These are phyloP conservation scores for Branchinecta lynchi DNA, from an alignment of 1,140 invertebrate species.

Conservation along the genomic window DNA sequence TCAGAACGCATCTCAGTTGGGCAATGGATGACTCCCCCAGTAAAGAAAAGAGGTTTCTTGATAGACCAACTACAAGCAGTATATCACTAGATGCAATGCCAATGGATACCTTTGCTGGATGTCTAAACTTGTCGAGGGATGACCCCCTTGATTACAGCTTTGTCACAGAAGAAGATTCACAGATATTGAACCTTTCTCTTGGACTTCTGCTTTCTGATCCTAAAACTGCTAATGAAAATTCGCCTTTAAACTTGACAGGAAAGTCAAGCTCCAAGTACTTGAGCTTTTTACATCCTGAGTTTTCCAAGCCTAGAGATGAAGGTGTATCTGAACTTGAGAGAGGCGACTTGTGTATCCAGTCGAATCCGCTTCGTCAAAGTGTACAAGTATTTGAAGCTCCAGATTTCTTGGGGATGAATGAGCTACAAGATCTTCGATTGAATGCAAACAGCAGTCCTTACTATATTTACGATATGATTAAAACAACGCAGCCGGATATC, in stretches of 20 bases:
- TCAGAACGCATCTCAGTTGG: no score
- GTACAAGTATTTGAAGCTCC: conserved; percentile 8
- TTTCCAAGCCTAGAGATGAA: background rate
- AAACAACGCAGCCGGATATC: background rate
- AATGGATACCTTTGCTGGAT: no score
- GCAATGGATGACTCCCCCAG: no score
- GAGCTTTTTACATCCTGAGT: background rate
- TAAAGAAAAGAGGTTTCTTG: no score
- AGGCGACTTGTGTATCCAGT: background rate
- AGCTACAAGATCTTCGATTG: background rate
- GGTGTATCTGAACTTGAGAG: background rate
- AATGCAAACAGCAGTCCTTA: background rate
- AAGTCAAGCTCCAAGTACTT: background rate
- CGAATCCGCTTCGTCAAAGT: background rate
- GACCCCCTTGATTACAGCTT: background rate
- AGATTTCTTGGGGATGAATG: background rate
- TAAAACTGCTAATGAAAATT: background rate
- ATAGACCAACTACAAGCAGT: no score
- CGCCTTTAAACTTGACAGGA: background rate
- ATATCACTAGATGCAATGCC: no score
- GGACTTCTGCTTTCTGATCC: background rate
- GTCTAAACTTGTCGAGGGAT: background rate
- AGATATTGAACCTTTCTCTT: background rate
- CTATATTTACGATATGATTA: background rate
- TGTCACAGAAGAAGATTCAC: background rate